Base-by-base conservation (phyloP, 2,113 vertebrate genomes). In the Panurus biarmicus region DNA sequence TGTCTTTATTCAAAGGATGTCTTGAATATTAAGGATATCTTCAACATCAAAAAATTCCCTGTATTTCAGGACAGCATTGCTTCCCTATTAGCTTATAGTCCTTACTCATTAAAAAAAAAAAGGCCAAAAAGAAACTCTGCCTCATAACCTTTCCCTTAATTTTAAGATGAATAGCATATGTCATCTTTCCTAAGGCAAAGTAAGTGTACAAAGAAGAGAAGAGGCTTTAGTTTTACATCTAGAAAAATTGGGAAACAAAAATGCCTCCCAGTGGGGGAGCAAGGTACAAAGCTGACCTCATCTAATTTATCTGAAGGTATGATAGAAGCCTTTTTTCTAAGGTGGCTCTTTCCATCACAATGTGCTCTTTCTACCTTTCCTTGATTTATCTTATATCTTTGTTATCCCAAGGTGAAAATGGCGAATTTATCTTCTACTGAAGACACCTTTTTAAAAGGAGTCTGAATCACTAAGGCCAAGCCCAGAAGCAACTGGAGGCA, bases 401-500 rank as follows among this genome's bases (percentile, higher is more conserved):
- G 60, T 92, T 95, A 95, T 95, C 95, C 92, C 2, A 62, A 96
- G 95, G 96, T 95, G 85, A 87, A 89, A 94, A 61, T 3, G 14
- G 70, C 0, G 1, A 90, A 95, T 93, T 96, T 91, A 95, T 94
- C 92, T 87, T 69, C 77, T 73, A 62, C 83, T 84, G 92, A 95
- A 90, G 95, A 77, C 83, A 88, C 70, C 82, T 92, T 85, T 96
- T 95, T 89, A 72, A 91, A 81, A 72, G 70, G 67, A 91, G 18
- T 74, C 79, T 90, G 94, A 96, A 97, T 95, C 89, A 45, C 71
- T 91, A 88, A 96, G 89, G 93, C 93, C 95, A 97, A 95, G 94
- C 90, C 95, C 91, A 95, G 91, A 95, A 94, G 94, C 96, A 94
- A 95, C 93, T 95, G 85, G 85, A 95, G 91, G 87, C 95, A 95